Percentiles rank a stretch among this genome's conserved stretches.
Conservation (phyloP, 2,888 invertebrate species). For the Escarpia spicata region DNA sequence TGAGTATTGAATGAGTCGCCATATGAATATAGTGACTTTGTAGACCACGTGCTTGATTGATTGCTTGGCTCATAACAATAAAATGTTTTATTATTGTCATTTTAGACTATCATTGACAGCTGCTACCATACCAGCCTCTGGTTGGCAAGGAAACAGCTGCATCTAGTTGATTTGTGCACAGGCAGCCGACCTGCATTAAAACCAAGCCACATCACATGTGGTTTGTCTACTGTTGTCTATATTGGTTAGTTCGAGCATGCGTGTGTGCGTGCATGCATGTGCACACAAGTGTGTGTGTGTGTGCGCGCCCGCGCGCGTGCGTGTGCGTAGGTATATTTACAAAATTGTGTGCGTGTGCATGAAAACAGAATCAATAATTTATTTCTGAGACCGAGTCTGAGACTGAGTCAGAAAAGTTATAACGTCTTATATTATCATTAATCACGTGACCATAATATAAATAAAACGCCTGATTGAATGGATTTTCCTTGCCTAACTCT, state of each 20-base stretch:
- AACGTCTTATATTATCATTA: too few species aligned
- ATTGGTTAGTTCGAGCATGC: too few species aligned
- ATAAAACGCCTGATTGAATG: too few species aligned
- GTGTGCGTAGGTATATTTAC: too few species aligned
- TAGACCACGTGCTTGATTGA: background rate
- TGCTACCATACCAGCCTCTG: background rate
- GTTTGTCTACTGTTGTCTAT: background rate
- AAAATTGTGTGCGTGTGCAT: too few species aligned
- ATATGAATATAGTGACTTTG: too few species aligned
- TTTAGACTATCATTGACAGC: background rate
- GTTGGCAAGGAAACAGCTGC: background rate
- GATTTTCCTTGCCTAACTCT: too few species aligned
- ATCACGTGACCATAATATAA: too few species aligned
- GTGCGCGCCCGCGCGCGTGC: background rate
- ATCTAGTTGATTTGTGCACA: background rate
- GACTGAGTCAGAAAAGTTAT: too few species aligned
- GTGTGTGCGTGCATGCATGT: background rate
- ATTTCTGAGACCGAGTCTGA: too few species aligned
- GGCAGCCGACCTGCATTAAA: background rate
- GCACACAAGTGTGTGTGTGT: background rate
- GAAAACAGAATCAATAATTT: too few species aligned
- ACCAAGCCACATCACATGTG: background rate
- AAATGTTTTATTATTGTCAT: background rate
- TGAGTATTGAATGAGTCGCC: too few species aligned
- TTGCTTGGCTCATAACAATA: background rate